Evolutionary conservation across 2,888 invertebrate genomes (phyloP).

Genomic region (Caenorhabditis sp.): DNA sequence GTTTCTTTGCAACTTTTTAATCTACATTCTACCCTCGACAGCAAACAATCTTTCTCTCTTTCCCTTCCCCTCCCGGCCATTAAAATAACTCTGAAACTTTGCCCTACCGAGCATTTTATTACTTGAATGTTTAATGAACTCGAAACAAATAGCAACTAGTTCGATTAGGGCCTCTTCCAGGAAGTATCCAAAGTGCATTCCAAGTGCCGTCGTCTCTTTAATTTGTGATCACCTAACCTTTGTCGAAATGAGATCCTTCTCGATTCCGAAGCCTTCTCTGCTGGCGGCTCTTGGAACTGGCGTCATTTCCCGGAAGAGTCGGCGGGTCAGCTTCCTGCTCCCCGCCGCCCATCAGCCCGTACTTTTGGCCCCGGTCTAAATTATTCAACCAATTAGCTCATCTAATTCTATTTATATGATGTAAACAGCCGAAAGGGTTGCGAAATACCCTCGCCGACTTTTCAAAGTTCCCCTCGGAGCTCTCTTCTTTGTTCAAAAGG

Average conservation of each 20-base stretch:
- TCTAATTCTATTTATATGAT: conserved; percentile 54
- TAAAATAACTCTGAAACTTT: too few species aligned
- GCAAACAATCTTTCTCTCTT: too few species aligned
- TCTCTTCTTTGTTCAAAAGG: conserved; percentile 4
- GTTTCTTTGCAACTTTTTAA: too few species aligned
- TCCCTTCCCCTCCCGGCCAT: too few species aligned
- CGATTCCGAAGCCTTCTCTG: neutral
- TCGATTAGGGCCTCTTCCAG: neutral
- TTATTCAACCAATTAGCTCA: conserved; percentile 57
- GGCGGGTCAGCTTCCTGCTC: conserved; percentile 26
- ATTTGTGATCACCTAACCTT: conserved; percentile 39
- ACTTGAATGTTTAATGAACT: too few species aligned
- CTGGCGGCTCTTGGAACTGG: conserved; percentile 19
- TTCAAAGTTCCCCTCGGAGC: conserved; percentile 11
- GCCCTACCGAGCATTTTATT: too few species aligned
- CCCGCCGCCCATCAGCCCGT: conserved; percentile 14
- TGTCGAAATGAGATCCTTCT: conserved; percentile 20
- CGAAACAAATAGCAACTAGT: too few species aligned
- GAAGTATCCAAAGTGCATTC: conserved; percentile 18
- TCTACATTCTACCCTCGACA: too few species aligned
- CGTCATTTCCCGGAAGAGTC: conserved; percentile 54
- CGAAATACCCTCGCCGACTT: conserved; percentile 31
- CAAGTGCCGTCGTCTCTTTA: neutral
- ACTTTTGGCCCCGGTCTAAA: conserved; percentile 44
- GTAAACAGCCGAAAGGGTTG: conserved; percentile 49